Evolutionary conservation across 1,140 invertebrate species (phyloP), one percentile per base, ranked within the genome.

Genomic region (Drosophila bocqueti): DNA sequence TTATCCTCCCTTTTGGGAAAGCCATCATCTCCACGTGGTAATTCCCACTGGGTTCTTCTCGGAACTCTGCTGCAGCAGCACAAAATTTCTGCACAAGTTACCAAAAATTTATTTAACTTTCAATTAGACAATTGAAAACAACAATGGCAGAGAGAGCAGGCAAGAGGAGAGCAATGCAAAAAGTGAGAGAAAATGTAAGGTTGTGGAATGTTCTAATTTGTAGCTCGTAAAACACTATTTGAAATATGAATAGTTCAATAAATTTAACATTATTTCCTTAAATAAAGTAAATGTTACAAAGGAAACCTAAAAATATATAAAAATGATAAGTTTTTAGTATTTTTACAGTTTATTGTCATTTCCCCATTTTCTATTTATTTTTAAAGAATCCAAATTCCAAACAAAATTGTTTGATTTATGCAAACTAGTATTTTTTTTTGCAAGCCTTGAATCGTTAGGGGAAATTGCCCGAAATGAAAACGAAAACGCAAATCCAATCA

Each of bases 61-160:
- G 9, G 36, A 55, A 80, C 65, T 64, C 47, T 87, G 84, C 84
- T 83, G 76, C 54, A 77, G 65, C 77, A 87, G 84, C 85, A 89
- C 34, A 89, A 84, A 81, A 84, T 84, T 71, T 77, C 49, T 83
- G 69, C 84, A 89, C 77, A 87, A 83, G 66, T 72, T 84, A 66
- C 66, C 81, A 84, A 72, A 81, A 81, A 79, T 81, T 46, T 90
- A 71, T 89, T 90, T 89, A 89, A 82, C 84, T 82, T 90, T 81
- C 84, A 89, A 89, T 89, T 90, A 89, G 85, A 89, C 81, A 89
- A 90, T 84, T 89, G 78, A 71, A 89, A 78, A 65, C 54, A 74
- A 74, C 60, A 76, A 59, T 49, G 40, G 63, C 36, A 24, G 15
- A 40, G 36, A 52, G 18, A 15, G 24, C 1, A 21, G 29, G 9